Evolutionary conservation across 2,113 vertebrate species (phyloP).

Genomic region (Pluvianellus socialis): DNA sequence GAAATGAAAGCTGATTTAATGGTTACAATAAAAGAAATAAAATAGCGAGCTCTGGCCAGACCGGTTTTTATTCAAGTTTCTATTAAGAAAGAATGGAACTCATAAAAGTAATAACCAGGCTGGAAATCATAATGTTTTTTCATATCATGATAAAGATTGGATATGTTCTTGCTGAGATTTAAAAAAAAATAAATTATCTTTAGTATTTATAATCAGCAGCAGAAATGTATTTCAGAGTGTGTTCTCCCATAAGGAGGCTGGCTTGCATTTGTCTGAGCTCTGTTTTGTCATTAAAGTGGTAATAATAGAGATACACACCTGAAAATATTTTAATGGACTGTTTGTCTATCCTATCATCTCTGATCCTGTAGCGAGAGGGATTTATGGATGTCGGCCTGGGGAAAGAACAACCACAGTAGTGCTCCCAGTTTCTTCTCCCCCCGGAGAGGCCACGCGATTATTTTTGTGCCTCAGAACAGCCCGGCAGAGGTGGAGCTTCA

Average conservation of each 20-base stretch:
- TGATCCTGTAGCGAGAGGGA: background rate
- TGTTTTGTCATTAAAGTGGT: background rate
- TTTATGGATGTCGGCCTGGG: background rate
- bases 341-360: background rate
- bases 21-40: constrained; percentile 30
- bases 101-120: background rate
- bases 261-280: background rate
- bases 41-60: background rate
- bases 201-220: background rate
- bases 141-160: background rate
- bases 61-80: background rate
- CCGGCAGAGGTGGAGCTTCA: background rate
- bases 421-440: background rate
- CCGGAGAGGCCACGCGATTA: background rate
- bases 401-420: background rate
- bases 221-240: background rate
- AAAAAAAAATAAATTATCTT: background rate
- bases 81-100: background rate
- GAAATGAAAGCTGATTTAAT: constrained; percentile 16
- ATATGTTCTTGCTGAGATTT: background rate
- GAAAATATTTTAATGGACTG: background rate
- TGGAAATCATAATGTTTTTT: background rate
- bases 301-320: background rate
- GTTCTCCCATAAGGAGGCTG: background rate
- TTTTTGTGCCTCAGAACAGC: accelerated